Conservation (phyloP, 2,888 invertebrate genomes). For the Epinotia brunnichana region DNA sequence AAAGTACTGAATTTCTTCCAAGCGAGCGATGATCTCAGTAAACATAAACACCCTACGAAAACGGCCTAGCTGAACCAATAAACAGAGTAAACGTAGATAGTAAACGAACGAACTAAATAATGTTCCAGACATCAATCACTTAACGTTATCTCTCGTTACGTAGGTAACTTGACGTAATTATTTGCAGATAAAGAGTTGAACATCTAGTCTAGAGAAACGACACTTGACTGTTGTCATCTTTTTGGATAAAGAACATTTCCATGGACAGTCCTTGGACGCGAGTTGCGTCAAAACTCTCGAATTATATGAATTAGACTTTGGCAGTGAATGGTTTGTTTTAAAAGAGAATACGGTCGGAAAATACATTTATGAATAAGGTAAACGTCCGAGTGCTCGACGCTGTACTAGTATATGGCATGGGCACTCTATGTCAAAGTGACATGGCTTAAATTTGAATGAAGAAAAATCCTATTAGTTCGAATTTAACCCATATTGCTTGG, state of each 20-base stretch:
- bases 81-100: neutral
- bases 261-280: constrained; percentile 22
- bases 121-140: constrained; percentile 14
- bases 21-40: neutral
- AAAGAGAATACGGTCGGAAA: constrained; percentile 5
- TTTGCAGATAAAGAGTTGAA: neutral
- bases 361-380: neutral
- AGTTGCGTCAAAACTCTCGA: constrained; percentile 31
- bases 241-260: constrained; percentile 30
- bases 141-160: constrained; percentile 14
- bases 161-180: neutral
- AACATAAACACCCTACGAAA: constrained; percentile 2
- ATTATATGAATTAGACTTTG: constrained; percentile 33
- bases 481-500: too few relatives aligned
- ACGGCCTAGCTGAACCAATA: neutral
- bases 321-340: constrained; percentile 8
- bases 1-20: neutral
- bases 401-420: too few relatives aligned
- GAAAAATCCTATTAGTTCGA: too few relatives aligned
- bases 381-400: too few relatives aligned
- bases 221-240: neutral
- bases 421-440: too few relatives aligned
- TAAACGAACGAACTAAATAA: constrained; percentile 1
- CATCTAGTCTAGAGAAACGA: neutral
- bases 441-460: too few relatives aligned